A percentile compares a stretch with the other conserved stretches of the same genome.
Conservation (phyloP, 2,113 vertebrate genomes). For the Lutjanus erythropterus region DNA sequence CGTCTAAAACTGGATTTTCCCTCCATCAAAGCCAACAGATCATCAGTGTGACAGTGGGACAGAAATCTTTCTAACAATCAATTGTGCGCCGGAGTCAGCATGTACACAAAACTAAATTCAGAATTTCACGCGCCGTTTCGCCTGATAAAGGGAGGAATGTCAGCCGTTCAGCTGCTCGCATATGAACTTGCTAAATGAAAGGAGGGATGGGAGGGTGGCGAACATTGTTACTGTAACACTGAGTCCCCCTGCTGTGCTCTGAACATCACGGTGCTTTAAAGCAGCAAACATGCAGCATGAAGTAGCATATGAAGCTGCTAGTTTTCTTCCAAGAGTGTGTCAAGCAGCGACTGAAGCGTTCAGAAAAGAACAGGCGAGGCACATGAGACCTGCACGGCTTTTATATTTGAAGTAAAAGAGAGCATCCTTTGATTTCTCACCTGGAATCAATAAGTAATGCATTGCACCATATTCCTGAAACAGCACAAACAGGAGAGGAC, state of each 20-base stretch:
- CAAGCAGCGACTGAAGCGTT: conserved; percentile 3
- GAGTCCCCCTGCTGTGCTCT: conserved; percentile 46
- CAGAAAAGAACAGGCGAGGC: conserved; percentile 3
- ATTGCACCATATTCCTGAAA: conserved; percentile 15
- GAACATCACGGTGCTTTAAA: conserved; percentile 40
- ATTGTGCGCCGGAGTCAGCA: conserved; percentile 31
- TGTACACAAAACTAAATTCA: conserved; percentile 30
- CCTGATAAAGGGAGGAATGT: conserved; percentile 43
- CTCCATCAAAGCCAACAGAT: conserved; percentile 54
- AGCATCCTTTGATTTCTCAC: conserved; percentile 45
- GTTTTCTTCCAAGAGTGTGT: background rate
- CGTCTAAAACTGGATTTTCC: conserved; percentile 42
- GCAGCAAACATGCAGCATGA: conserved; percentile 39
- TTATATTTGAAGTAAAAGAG: conserved; percentile 13
- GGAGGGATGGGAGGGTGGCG: conserved; percentile 19
- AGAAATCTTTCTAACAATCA: conserved; percentile 69
- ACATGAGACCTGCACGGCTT: background rate
- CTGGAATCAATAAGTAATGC: conserved; percentile 61
- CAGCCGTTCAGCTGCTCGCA: conserved; percentile 25
- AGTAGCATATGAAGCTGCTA: background rate
- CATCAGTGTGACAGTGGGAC: conserved; percentile 52
- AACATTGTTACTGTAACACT: conserved; percentile 47
- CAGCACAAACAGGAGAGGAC: conserved; percentile 14
- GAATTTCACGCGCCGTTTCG: conserved; percentile 53
- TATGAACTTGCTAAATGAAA: conserved; percentile 42